These are phyloP conservation scores for Pogonomyrmex barbatus DNA, from an alignment of 1,140 invertebrate species.

Conservation along the genomic window DNA sequence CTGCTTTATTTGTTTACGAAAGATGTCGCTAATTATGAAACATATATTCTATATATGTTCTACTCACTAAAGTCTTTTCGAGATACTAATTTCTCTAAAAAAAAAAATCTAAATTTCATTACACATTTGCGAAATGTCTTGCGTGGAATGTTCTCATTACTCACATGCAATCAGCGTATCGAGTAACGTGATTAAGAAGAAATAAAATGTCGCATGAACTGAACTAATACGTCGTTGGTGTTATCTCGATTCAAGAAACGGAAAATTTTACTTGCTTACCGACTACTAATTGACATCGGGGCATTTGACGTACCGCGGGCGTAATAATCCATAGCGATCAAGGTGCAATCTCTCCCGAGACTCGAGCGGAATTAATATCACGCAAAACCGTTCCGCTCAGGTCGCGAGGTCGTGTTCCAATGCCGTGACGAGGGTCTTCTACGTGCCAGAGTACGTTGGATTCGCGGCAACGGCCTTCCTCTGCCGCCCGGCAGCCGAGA, in stretches of 20 bases:
- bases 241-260: constrained; percentile 16
- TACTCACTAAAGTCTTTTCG: background rate
- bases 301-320: background rate
- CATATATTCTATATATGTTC: background rate
- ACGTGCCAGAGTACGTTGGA: constrained; percentile 92
- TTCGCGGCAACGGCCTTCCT: constrained; percentile 89
- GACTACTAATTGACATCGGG: background rate
- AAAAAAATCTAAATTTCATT: background rate
- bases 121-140: background rate
- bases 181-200: constrained; percentile 27
- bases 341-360: background rate
- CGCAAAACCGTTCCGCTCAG: constrained; percentile 84
- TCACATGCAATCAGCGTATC: background rate
- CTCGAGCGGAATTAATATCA: constrained; percentile 27
- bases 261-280: constrained; percentile 1
- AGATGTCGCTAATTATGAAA: too few relatives aligned
- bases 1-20: too few relatives aligned
- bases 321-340: constrained; percentile 24
- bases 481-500: constrained; percentile 91
- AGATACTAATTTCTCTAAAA: background rate
- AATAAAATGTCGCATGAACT: constrained; percentile 6
- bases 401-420: constrained; percentile 95
- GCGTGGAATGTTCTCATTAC: background rate
- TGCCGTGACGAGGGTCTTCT: constrained; percentile 94
- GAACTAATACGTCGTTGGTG: constrained; percentile 21